Evolutionary conservation across 64 coral and sea anemone species (phyloP).

Genomic region (Pachyseris speciosa): DNA sequence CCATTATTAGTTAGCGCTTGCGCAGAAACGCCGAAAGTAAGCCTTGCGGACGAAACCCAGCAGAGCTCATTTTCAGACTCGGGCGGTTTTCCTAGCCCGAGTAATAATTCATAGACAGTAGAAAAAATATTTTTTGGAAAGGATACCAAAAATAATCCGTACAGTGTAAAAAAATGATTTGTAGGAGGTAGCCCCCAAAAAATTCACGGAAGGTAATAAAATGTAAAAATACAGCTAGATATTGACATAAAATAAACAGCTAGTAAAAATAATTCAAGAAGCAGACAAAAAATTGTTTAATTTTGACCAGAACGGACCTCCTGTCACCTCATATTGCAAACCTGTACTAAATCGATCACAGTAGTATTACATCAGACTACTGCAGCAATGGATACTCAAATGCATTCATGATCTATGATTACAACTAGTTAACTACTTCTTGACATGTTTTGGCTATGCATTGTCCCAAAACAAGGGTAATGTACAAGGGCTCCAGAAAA

Average conservation of each 20-base stretch:
- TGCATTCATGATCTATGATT: too few relatives aligned
- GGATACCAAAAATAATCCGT: neutral
- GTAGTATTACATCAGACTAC: too few relatives aligned
- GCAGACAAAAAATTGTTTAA: neutral
- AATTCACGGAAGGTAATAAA: neutral
- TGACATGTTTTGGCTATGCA: conserved; percentile 48
- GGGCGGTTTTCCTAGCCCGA: too few relatives aligned
- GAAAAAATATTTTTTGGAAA: neutral
- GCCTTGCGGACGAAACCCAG: too few relatives aligned
- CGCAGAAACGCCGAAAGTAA: too few relatives aligned
- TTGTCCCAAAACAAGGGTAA: conserved; percentile 36
- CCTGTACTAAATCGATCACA: too few relatives aligned
- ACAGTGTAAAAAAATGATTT: neutral
- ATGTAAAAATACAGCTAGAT: neutral
- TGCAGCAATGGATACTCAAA: too few relatives aligned
- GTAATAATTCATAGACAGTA: neutral
- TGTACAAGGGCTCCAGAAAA: conserved; percentile 16
- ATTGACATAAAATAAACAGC: neutral
- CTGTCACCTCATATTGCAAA: too few relatives aligned
- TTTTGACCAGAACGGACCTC: neutral
- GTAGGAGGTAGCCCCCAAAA: neutral
- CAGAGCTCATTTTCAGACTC: too few relatives aligned
- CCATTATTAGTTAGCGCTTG: too few relatives aligned
- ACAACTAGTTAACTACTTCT: conserved; percentile 35
- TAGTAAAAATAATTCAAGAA: too few relatives aligned